Percentiles rank a stretch among this genome's conserved stretches.
Conservation (phyloP, 2,113 vertebrate species). For the Odocoileus virginianus region DNA sequence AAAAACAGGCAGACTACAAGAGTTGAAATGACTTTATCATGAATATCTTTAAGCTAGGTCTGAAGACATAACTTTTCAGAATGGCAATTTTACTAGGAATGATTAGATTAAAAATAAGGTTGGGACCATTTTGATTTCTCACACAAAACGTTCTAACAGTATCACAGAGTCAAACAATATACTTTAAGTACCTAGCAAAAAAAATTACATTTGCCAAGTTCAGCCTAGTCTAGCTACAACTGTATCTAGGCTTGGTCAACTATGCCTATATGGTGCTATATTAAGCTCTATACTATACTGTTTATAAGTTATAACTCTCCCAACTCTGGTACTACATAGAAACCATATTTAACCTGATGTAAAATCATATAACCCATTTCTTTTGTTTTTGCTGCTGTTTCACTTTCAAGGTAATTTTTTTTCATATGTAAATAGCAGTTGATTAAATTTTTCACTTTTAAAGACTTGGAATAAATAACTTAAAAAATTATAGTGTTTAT, state of each 20-base stretch:
- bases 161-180: not conserved
- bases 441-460: slow-evolving; percentile 15
- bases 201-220: not conserved
- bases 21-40: not conserved
- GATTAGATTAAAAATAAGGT: not conserved
- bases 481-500: not conserved
- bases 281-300: not conserved
- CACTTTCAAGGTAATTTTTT: slow-evolving; percentile 22
- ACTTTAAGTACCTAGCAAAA: not conserved
- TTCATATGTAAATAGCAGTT: not conserved
- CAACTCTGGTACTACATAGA: not conserved
- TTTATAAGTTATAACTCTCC: not conserved
- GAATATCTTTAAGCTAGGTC: not conserved
- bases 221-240: not conserved
- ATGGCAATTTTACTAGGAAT: not conserved
- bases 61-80: not conserved
- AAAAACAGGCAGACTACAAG: not conserved
- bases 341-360: not conserved
- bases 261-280: not conserved
- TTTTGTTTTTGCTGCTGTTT: not conserved
- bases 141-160: not conserved
- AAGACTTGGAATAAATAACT: not conserved
- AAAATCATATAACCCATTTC: not conserved
- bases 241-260: not conserved
- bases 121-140: not conserved